Conservation (phyloP, 2,797 vertebrate genomes). For the Typhlichthys eigenmanni region DNA sequence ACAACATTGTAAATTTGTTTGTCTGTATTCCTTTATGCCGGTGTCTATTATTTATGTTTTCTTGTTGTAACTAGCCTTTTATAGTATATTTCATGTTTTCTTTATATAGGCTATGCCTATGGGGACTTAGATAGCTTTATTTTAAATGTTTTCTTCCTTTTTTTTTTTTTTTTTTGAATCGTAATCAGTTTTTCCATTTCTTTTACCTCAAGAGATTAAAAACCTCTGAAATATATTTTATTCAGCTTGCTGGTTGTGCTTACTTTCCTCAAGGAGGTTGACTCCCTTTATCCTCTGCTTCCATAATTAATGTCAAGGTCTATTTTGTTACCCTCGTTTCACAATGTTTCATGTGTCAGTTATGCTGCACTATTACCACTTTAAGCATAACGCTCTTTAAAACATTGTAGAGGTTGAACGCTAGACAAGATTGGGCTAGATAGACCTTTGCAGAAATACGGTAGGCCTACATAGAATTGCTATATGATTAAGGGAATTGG, state of each 20-base stretch:
- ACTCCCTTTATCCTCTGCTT: too few species aligned
- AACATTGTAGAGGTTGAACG: too few species aligned
- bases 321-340: too few species aligned
- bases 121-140: conserved; percentile 27
- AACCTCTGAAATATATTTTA: conserved; percentile 43
- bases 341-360: too few species aligned
- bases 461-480: too few species aligned
- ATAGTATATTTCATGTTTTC: conserved; percentile 2
- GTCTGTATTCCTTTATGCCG: not conserved
- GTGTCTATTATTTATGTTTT: not conserved
- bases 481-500: too few species aligned
- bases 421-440: too few species aligned
- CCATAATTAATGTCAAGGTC: too few species aligned
- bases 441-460: too few species aligned
- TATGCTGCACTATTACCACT: too few species aligned
- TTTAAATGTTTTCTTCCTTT: conserved; percentile 37
- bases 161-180: conserved; percentile 2
- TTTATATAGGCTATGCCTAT: not conserved
- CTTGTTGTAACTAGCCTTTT: not conserved
- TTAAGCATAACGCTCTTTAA: too few species aligned
- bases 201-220: conserved; percentile 66
- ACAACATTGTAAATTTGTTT: not conserved
- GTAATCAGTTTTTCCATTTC: conserved; percentile 8
- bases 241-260: conserved; percentile 5
- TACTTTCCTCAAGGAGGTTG: not conserved